A percentile compares a stretch with the other conserved stretches of the same genome.
Conservation (phyloP, 2,888 invertebrate species). For the Lithophane leautieri region DNA sequence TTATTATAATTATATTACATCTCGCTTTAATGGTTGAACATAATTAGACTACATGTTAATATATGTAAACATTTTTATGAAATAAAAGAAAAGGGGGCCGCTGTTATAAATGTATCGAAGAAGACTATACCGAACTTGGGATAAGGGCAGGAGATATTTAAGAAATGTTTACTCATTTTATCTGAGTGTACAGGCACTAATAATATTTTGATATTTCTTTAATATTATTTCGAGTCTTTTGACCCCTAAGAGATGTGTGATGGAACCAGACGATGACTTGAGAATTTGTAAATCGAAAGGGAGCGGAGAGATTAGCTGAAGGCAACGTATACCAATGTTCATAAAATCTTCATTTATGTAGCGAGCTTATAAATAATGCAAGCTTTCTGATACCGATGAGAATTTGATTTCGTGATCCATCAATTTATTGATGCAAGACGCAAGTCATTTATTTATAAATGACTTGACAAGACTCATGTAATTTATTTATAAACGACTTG, state of each 20-base stretch:
- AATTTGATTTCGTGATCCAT: conserved; percentile 37
- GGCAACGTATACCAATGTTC: not conserved
- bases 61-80: not conserved
- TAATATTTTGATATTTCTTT: not conserved
- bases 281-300: not conserved
- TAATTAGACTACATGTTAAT: conserved; percentile 1
- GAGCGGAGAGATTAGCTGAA: not conserved
- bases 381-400: conserved; percentile 16
- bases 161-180: not conserved
- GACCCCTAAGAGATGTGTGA: not conserved
- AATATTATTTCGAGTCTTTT: not conserved
- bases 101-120: not conserved
- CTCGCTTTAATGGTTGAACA: not conserved
- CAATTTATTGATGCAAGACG: conserved; percentile 11
- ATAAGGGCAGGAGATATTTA: not conserved
- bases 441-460: not conserved
- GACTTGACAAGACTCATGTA: too few relatives aligned
- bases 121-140: not conserved
- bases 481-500: not conserved
- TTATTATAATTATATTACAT: not conserved
- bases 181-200: not conserved
- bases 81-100: not conserved
- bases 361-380: conserved; percentile 39
- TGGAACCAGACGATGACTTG: not conserved
- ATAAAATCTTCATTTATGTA: conserved; percentile 23